These are phyloP conservation scores for Nicator chloris DNA, from an alignment of 2,113 vertebrate genomes.

Conservation along the genomic window DNA sequence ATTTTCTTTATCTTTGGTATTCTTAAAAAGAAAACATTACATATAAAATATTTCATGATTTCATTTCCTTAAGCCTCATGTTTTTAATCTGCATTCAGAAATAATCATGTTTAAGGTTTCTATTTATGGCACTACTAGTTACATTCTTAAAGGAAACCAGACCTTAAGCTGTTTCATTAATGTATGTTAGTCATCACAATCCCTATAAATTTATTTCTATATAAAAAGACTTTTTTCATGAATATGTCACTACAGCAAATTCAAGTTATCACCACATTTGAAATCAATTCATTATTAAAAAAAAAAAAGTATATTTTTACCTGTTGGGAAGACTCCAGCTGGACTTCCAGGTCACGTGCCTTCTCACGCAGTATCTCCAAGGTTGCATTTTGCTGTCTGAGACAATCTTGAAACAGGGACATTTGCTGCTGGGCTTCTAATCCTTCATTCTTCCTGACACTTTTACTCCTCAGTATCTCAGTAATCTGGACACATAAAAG, in stretches of 20 bases:
- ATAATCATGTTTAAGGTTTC: not conserved
- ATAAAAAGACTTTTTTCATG: not conserved
- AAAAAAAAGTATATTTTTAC: not conserved
- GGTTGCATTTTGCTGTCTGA: slow-evolving; percentile 33
- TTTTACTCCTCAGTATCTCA: slow-evolving; percentile 70
- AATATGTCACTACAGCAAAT: not conserved
- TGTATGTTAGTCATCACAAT: not conserved
- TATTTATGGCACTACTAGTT: not conserved
- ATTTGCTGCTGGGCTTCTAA: slow-evolving; percentile 33
- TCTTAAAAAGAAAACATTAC: slow-evolving; percentile 56
- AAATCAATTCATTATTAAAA: not conserved
- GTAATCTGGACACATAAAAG: slow-evolving; percentile 67
- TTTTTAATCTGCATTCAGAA: not conserved
- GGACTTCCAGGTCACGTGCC: not conserved
- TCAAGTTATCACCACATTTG: not conserved
- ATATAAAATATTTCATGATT: not conserved
- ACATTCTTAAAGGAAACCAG: not conserved
- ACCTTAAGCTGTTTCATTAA: not conserved
- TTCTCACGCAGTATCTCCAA: slow-evolving; percentile 35
- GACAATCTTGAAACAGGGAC: not conserved
- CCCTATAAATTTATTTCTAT: not conserved
- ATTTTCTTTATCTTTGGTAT: slow-evolving; percentile 55
- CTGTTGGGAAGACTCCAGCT: slow-evolving; percentile 58
- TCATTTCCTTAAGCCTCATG: not conserved
- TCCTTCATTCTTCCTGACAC: slow-evolving; percentile 26